Base-by-base conservation (phyloP, 2,113 vertebrate species). In the Phaethornis superciliosus region DNA sequence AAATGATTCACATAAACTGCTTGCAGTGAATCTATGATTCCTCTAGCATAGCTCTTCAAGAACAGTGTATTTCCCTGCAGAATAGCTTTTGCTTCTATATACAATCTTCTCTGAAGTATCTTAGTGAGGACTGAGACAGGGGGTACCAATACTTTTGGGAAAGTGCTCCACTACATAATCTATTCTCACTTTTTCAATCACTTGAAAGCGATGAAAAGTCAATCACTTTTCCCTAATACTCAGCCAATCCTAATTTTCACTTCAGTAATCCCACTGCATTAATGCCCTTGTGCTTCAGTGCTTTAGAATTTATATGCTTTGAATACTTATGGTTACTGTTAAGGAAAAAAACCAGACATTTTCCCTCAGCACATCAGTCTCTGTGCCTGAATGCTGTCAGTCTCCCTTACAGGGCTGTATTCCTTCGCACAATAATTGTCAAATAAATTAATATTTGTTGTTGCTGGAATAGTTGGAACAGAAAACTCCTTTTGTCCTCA, bases 281-380 rank as follows among this genome's bases (percentile, higher is more conserved):
- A 89, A n/a, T 59, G 7, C 60, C 69, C 15, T 46, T 89, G 58
- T 70, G 60, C 44, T 85, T 63, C 67, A n/a, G 28, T 54, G 54
- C 47, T 79, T 91, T 22, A 47, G 65, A 47, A 64, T 72, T 94
- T 82, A 89, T 11, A 51, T 15, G 89, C 78, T 82, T 95, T 59
- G 93, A 92, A 89, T 95, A 94, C 89, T 91, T 95, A 87, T 47
- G 88, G 78, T 33, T 82, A 85, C 70, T 93, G 59, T 80, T 80
- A 85, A 54, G 55, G 69, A 75, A 89, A 67, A 84, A 51, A 0
- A 0, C 11, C 49, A 83, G 69, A 32, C 13, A 12, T 92, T 84
- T 86, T 89, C 74, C 69, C 59, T 68, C 56, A 89, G 58, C 55
- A 49, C 56, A 85, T 65, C 63, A 47, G 9, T 58, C 89, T 76